Evolutionary conservation across 2,797 vertebrate species (phyloP).

Genomic region (Euphonia xanthogaster): DNA sequence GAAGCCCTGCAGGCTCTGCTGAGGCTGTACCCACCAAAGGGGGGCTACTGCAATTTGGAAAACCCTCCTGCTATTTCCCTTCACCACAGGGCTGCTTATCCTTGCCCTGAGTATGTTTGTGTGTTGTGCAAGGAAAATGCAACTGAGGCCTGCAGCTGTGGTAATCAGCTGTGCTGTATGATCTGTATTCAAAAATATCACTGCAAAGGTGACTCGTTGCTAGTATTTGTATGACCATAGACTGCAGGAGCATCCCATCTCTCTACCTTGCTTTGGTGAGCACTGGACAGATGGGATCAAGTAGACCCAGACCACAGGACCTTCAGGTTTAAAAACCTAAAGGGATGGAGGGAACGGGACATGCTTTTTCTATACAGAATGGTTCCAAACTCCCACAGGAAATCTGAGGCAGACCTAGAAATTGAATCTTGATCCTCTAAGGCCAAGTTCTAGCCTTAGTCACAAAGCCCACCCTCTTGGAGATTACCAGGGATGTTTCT

Average conservation of each 20-base stretch:
- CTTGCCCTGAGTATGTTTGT: neutral
- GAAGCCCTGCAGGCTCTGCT: neutral
- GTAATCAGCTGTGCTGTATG: neutral
- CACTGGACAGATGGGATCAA: neutral
- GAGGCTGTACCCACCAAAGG: neutral
- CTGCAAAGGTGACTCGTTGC: neutral
- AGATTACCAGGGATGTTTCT: neutral
- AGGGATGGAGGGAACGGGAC: neutral
- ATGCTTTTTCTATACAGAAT: neutral
- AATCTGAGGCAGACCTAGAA: neutral
- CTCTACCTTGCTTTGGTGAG: neutral
- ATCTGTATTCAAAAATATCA: neutral
- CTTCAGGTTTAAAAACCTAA: neutral
- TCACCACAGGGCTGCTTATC: neutral
- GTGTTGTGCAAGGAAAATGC: neutral
- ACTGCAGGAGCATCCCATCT: neutral
- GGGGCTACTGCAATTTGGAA: neutral
- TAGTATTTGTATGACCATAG: neutral
- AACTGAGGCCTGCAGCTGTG: neutral
- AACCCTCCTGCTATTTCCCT: neutral
- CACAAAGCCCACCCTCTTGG: neutral
- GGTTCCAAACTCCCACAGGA: neutral
- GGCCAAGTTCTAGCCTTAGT: neutral
- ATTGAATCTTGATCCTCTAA: neutral
- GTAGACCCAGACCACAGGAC: neutral